Evolutionary conservation across 2,888 invertebrate species (phyloP), one percentile per base, ranked within the genome.

Genomic region (Agrochola circellaris): DNA sequence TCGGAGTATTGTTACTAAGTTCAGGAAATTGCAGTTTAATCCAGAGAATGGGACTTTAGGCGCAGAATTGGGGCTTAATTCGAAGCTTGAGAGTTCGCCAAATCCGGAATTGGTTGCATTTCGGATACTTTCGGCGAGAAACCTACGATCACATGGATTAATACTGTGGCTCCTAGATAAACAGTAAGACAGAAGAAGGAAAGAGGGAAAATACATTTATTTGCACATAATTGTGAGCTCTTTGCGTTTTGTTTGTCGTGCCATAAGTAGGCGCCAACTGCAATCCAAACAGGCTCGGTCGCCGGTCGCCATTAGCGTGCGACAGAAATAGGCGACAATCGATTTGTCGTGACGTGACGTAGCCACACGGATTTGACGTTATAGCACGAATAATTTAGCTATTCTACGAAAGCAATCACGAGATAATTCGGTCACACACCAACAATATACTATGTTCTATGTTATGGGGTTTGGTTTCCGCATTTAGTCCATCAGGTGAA

Each of bases 251-350:
- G 34, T 74, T 66, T 81, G 42, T 26, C 7, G 20, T 34, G 61
- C 17, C 58, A 68, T 74, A 71, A 82, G 62, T 75, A 77, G 75
- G 74, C 62, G 77, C 64, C 23, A 77, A 77, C 73, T 70, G 67
- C 75, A 86, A 85, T 73, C 73, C 82, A 89, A 89, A 89, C 79
- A 81, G 89, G 84, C 87, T 83, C 65, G 87, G 76, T 80, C 77
- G 81, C 84, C 66, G 83, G 73, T 73, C 75, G 70, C 81, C 83
- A 87, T 88, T 90, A 88, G 83, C 79, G 62, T 73, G 82, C 65
- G 76, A 81, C 84, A 85, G 69, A 90, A 91, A 88, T 88, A 90
- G 85, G 79, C 77, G 81, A 86, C 81, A 86, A 90, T 90, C 89
- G 87, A 90, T 89, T 75, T 77, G 83, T 83, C 84, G 85, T 87